phyloP scores from a whole-genome alignment of 2,888 invertebrate genomes.

The Eupithecia dodoneata region DNA sequence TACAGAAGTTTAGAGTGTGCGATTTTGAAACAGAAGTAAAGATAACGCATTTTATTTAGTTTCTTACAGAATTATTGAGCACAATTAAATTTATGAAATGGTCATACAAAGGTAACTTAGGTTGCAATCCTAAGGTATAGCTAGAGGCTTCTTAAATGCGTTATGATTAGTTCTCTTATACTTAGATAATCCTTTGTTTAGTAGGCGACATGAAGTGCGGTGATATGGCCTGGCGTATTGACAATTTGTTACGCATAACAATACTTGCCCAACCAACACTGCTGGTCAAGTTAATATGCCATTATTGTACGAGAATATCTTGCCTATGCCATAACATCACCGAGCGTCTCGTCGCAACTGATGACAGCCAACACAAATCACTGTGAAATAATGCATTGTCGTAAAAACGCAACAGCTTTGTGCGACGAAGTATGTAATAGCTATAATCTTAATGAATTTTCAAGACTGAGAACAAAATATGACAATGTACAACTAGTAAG shows the following conservation, averaged over 20 bases:
- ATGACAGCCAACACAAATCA: not conserved
- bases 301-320: not conserved
- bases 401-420: not conserved
- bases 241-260: not conserved
- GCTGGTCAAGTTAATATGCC: not conserved
- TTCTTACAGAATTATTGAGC: not conserved
- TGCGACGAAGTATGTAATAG: not conserved
- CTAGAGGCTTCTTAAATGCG: conserved; percentile 2
- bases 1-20: conserved; percentile 29
- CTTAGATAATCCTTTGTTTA: conserved; percentile 13
- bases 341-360: not conserved
- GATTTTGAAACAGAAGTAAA: conserved; percentile 30
- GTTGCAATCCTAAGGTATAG: not conserved
- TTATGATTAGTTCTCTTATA: conserved; percentile 23
- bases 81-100: not conserved
- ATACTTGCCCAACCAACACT: not conserved
- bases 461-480: not conserved
- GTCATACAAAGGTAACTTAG: not conserved
- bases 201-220: conserved; percentile 20
- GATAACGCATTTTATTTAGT: conserved; percentile 30
- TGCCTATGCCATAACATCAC: not conserved
- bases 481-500: not conserved
- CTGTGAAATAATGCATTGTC: not conserved
- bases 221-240: not conserved
- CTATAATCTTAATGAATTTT: not conserved